Percentiles rank a stretch among this genome's conserved stretches.
These are phyloP conservation scores for Diadegma fenestrale DNA, from an alignment of 2,888 invertebrate genomes.

Conservation along the genomic window DNA sequence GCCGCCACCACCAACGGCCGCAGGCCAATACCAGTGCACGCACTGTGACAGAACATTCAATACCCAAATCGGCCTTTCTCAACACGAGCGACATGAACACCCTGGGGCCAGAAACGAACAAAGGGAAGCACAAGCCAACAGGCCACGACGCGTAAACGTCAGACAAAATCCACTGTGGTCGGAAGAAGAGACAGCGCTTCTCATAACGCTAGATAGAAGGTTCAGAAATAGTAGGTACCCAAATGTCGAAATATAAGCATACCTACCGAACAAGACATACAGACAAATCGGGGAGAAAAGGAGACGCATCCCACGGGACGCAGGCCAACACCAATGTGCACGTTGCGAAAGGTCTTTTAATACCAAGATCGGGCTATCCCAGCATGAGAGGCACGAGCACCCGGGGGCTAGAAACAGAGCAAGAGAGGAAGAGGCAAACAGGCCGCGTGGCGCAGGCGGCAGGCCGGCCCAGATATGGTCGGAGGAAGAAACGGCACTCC, in stretches of 20 bases:
- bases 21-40: not conserved
- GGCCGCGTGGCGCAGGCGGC: not conserved
- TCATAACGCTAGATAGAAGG: not conserved
- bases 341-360: not conserved
- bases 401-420: constrained; percentile 24
- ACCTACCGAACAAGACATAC: not conserved
- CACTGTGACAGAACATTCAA: not conserved
- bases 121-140: not conserved
- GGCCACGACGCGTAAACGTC: not conserved
- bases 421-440: not conserved
- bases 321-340: not conserved
- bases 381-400: constrained; percentile 61
- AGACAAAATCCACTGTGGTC: not conserved
- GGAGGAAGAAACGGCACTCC: not conserved
- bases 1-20: not conserved
- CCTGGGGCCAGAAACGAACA: constrained; percentile 15
- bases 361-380: not conserved
- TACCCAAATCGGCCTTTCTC: not conserved
- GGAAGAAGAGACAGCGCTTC: not conserved
- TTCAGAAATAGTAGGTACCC: not conserved
- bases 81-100: constrained; percentile 60
- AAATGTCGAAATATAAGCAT: not conserved
- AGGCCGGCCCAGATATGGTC: not conserved
- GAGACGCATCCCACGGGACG: not conserved
- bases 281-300: not conserved